phyloP scores from a whole-genome alignment of 2,888 invertebrate genomes.

The Corythucha ciliata region DNA sequence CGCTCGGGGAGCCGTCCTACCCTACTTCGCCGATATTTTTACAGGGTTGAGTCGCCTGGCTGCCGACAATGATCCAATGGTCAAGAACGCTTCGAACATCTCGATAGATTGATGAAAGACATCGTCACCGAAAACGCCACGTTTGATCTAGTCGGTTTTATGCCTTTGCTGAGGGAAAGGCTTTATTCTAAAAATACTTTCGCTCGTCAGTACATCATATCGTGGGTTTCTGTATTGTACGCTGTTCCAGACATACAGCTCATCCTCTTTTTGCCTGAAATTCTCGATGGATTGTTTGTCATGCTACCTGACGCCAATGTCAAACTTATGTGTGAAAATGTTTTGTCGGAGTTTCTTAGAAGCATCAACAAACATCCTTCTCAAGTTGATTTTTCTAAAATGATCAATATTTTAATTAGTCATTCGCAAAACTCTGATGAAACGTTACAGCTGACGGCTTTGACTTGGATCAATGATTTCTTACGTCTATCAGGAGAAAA shows the following conservation, averaged over 20 bases:
- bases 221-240: conserved; percentile 94
- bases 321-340: conserved; percentile 82
- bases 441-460: conserved; percentile 59
- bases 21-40: conserved; percentile 86
- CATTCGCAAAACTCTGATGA: conserved; percentile 87
- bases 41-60: conserved; percentile 80
- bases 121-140: conserved; percentile 88
- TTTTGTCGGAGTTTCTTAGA: conserved; percentile 81
- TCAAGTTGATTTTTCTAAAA: conserved; percentile 71
- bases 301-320: conserved; percentile 89
- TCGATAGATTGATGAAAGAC: conserved; percentile 93
- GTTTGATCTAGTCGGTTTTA: conserved; percentile 83
- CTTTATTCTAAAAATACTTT: conserved; percentile 85
- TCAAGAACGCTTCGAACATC: conserved; percentile 91
- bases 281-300: conserved; percentile 88
- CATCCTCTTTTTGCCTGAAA: conserved; percentile 79
- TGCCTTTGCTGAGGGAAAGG: conserved; percentile 80
- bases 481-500: conserved; percentile 70
- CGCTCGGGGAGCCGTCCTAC: conserved; percentile 75
- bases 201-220: conserved; percentile 88
- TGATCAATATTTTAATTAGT: conserved; percentile 88
- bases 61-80: conserved; percentile 90
- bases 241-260: conserved; percentile 91
- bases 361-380: conserved; percentile 76
- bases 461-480: conserved; percentile 94